These are phyloP conservation scores for Tinamus guttatus DNA, from an alignment of 2,113 vertebrate genomes.

Conservation along the genomic window DNA sequence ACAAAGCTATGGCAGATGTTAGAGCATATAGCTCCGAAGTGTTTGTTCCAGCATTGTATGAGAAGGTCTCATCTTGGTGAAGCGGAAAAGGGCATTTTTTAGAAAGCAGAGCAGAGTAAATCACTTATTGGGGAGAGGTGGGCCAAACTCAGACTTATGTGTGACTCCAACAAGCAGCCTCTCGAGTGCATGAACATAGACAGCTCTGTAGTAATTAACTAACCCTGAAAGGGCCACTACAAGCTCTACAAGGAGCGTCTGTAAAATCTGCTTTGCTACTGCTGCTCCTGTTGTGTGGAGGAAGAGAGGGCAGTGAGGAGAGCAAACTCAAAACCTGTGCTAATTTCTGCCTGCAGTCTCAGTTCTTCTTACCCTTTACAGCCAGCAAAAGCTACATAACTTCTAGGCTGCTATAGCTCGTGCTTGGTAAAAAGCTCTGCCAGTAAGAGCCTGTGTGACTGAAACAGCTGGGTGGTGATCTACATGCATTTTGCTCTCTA, in stretches of 20 bases:
- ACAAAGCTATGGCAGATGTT: not conserved
- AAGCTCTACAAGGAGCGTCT: not conserved
- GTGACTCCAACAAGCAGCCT: not conserved
- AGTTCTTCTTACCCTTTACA: not conserved
- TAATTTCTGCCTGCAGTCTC: not conserved
- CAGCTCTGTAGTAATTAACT: not conserved
- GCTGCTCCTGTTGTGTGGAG: not conserved
- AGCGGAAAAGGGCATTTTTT: not conserved
- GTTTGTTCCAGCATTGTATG: not conserved
- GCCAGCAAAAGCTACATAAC: not conserved
- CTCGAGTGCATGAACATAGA: not conserved
- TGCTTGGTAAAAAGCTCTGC: not conserved
- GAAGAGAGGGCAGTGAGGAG: not conserved
- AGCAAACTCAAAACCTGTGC: not conserved
- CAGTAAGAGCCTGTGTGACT: not conserved
- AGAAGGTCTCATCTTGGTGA: not conserved
- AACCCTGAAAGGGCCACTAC: not conserved
- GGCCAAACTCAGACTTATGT: not conserved
- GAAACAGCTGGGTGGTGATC: not conserved
- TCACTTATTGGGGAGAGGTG: not conserved
- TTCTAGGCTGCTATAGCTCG: not conserved
- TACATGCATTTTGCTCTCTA: accelerated
- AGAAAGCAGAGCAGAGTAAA: not conserved
- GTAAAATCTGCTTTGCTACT: not conserved
- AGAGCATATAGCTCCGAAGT: not conserved